Evolutionary conservation across 2,797 vertebrate species (phyloP).

Genomic region (Microchirus variegatus): DNA sequence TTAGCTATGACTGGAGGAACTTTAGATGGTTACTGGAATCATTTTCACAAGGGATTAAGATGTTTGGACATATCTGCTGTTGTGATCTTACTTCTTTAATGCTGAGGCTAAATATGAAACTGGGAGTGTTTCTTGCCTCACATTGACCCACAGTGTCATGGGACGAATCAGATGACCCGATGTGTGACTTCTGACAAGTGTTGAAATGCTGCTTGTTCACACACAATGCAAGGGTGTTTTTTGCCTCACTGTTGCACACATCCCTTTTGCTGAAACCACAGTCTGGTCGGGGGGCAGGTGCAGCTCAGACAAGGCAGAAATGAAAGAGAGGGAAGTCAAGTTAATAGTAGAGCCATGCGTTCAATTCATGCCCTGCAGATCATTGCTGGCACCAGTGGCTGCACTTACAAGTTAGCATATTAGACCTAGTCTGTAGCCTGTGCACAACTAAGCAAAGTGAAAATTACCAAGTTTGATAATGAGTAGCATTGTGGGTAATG

Average conservation of each 20-base stretch:
- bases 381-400: no score
- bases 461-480: no score
- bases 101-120: neutral
- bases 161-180: conserved; percentile 1
- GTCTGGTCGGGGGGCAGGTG: neutral
- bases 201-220: conserved; percentile 23
- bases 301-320: conserved; percentile 5
- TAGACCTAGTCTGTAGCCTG: no score
- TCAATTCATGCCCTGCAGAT: no score
- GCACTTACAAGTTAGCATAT: no score
- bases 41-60: neutral
- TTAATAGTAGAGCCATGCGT: no score
- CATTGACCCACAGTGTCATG: conserved; percentile 23
- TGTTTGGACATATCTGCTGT: neutral
- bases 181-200: neutral
- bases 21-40: neutral
- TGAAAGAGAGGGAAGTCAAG: neutral
- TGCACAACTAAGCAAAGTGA: no score
- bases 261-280: conserved; percentile 2
- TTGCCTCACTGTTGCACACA: fast-evolving
- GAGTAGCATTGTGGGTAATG: no score
- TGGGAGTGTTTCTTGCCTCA: neutral
- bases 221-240: neutral
- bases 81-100: neutral
- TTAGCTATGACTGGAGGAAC: conserved; percentile 14